Evolutionary conservation across 2,113 vertebrate genomes (phyloP).

Genomic region (Nycticorax nycticorax): DNA sequence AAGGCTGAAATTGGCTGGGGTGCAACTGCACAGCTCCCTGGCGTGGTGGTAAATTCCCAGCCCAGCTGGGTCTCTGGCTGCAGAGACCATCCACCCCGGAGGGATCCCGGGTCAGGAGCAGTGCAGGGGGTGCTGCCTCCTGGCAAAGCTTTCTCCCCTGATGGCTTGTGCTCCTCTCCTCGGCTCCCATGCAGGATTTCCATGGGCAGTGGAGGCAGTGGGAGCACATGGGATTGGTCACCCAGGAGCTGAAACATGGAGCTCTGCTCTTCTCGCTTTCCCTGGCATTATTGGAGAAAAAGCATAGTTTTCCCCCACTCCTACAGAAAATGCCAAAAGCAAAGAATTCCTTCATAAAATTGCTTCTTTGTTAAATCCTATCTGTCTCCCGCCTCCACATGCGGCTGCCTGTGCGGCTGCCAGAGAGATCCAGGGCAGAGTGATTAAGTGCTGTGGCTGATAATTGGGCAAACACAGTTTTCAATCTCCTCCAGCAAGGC

Average conservation of each 20-base stretch:
- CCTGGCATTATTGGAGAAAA: not conserved
- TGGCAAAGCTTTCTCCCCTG: not conserved
- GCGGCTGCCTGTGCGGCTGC: not conserved
- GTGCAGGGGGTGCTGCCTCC: not conserved
- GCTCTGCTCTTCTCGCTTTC: constrained; percentile 5
- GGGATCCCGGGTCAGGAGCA: not conserved
- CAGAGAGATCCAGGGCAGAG: constrained; percentile 6
- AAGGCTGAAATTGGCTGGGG: not conserved
- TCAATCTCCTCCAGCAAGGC: not conserved
- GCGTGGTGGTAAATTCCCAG: not conserved
- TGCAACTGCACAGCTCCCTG: not conserved
- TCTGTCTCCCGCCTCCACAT: constrained; percentile 16
- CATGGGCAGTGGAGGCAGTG: not conserved
- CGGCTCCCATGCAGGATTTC: not conserved
- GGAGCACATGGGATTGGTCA: fast-evolving
- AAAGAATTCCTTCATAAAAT: constrained; percentile 33
- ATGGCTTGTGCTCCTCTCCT: not conserved
- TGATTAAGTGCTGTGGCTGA: not conserved
- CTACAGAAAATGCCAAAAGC: constrained; percentile 38
- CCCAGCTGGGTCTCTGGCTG: not conserved
- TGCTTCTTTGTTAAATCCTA: constrained; percentile 50
- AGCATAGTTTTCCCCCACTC: not conserved
- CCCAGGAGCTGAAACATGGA: not conserved
- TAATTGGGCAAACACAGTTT: constrained; percentile 4
- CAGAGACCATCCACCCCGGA: not conserved